Conservation (phyloP, 2,113 vertebrate species). For the Paratilapia polleni region DNA sequence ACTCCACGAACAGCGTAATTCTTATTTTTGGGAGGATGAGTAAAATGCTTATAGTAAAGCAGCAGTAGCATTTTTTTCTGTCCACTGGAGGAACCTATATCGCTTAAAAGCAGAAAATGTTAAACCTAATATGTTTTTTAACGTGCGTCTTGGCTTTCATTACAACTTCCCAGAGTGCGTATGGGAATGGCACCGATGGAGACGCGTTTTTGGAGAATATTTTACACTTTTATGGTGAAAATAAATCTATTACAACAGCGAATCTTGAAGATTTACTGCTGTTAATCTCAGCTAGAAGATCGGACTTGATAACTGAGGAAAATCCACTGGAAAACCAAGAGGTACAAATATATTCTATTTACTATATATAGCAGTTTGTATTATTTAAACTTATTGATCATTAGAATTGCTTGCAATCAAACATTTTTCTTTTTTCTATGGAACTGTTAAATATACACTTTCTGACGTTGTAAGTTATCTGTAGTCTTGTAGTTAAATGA, state of each 20-base stretch:
- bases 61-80: neutral
- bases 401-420: neutral
- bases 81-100: neutral
- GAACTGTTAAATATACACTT: neutral
- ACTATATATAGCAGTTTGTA: neutral
- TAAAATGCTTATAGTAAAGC: neutral
- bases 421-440: neutral
- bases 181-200: neutral
- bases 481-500: neutral
- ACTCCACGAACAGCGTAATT: neutral
- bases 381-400: neutral
- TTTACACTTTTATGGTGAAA: slow-evolving; percentile 71
- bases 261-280: slow-evolving; percentile 71
- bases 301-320: neutral
- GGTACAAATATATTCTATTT: slow-evolving; percentile 45
- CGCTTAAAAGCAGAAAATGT: slow-evolving; percentile 14
- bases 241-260: slow-evolving; percentile 58
- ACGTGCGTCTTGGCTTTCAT: neutral
- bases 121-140: neutral
- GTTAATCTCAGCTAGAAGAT: slow-evolving; percentile 64
- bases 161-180: neutral
- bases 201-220: slow-evolving; percentile 55
- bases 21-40: neutral
- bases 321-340: slow-evolving; percentile 66
- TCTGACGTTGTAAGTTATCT: neutral